phyloP scores from a whole-genome alignment of 2,888 invertebrate genomes.

The Teleogryllus oceanicus region DNA sequence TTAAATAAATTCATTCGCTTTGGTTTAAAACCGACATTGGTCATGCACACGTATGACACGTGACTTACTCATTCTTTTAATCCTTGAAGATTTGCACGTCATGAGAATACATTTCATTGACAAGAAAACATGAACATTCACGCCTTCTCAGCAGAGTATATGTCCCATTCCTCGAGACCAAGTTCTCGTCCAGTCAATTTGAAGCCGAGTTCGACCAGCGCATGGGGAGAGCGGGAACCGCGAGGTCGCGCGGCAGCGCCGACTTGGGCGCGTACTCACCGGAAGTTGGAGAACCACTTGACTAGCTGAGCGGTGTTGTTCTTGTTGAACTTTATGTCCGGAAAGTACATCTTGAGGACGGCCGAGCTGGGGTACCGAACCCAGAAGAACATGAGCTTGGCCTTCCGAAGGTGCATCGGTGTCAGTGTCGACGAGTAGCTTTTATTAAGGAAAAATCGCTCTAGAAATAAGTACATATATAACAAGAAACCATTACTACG shows the following conservation, averaged over 20 bases:
- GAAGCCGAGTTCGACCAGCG: too few relatives aligned
- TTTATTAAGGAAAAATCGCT: background rate
- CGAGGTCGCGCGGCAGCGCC: background rate
- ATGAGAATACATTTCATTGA: too few relatives aligned
- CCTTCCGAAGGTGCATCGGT: conserved; percentile 99
- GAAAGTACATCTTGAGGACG: conserved; percentile 99
- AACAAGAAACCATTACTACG: too few relatives aligned
- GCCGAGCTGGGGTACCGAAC: conserved; percentile 98
- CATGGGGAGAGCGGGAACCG: background rate
- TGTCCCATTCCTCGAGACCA: too few relatives aligned
- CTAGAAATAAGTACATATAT: background rate
- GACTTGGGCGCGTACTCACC: conserved; percentile 63
- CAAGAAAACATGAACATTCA: too few relatives aligned
- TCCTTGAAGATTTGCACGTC: too few relatives aligned
- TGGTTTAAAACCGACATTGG: too few relatives aligned
- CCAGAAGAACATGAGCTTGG: conserved; percentile 99
- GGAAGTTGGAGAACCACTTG: conserved; percentile 99
- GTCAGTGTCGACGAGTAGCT: conserved; percentile 90
- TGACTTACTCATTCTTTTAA: too few relatives aligned
- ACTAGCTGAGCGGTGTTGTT: conserved; percentile 99
- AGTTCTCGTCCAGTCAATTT: too few relatives aligned
- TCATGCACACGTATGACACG: too few relatives aligned
- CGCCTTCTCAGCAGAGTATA: too few relatives aligned
- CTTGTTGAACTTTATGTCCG: conserved; percentile 99
- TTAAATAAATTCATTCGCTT: too few relatives aligned